Evolutionary conservation across 2,113 vertebrate genomes (phyloP).

Genomic region (Turdus rufiventris): DNA sequence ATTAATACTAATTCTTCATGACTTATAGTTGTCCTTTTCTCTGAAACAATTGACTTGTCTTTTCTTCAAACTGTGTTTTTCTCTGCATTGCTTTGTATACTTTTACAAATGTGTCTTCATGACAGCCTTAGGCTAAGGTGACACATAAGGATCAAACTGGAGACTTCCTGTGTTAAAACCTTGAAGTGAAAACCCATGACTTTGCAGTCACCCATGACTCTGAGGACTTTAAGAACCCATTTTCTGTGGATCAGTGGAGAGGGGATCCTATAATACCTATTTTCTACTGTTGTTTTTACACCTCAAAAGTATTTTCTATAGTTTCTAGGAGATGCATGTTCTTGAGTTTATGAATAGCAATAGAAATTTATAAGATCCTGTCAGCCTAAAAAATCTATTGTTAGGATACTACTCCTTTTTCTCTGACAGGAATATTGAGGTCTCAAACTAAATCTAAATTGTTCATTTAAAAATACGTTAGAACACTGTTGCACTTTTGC

Average conservation of each 20-base stretch:
- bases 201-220: too few species aligned
- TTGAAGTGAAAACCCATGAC: neutral
- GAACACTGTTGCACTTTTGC: neutral
- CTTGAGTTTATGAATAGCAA: neutral
- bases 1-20: constrained; percentile 33
- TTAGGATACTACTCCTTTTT: neutral
- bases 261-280: neutral
- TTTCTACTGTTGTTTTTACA: neutral
- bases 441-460: neutral
- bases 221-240: neutral
- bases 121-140: neutral
- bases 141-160: neutral
- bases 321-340: neutral
- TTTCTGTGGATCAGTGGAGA: neutral
- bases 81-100: neutral
- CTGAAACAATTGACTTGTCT: constrained; percentile 7
- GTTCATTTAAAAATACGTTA: neutral
- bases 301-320: neutral
- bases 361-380: neutral
- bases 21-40: neutral
- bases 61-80: neutral
- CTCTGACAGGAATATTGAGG: neutral
- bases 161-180: neutral
- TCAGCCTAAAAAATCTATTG: neutral
- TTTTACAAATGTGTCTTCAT: neutral